phyloP scores from a whole-genome alignment of 2,797 vertebrate species.

The Masticophis lateralis region DNA sequence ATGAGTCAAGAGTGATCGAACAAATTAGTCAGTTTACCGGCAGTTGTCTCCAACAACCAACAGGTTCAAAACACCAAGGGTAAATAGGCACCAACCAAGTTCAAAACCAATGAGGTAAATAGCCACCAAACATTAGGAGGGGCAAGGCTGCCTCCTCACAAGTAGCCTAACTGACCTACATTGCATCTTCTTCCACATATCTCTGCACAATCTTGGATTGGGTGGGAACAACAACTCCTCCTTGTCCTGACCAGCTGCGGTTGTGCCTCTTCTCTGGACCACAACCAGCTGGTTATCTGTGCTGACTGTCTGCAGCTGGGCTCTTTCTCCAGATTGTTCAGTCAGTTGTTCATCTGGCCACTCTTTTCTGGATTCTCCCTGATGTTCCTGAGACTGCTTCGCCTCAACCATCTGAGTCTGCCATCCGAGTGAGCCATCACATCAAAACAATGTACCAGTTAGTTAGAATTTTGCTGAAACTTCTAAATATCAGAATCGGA shows the following conservation, averaged over 20 bases:
- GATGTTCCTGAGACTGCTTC: not conserved
- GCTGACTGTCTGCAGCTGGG: not conserved
- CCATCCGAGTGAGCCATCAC: not conserved
- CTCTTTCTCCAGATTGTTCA: not conserved
- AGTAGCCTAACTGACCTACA: not conserved
- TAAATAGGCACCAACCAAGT: not conserved
- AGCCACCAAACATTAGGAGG: not conserved
- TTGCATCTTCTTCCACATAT: not conserved
- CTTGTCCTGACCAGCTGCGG: not conserved
- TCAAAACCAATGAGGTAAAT: not conserved
- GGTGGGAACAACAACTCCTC: not conserved
- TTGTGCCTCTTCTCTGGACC: not conserved
- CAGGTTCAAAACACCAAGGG: not conserved
- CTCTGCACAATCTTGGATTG: not conserved
- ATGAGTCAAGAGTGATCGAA: not conserved
- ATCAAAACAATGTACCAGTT: not conserved
- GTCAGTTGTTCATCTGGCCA: not conserved
- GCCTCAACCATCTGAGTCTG: not conserved
- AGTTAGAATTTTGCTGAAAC: not conserved
- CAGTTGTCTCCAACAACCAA: not conserved
- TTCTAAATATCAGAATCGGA: not conserved
- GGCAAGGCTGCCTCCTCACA: not conserved
- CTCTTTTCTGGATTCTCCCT: not conserved
- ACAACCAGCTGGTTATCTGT: not conserved
- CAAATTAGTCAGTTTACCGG: not conserved